Evolutionary conservation across 1,140 invertebrate genomes (phyloP), one percentile per base, ranked within the genome.

Genomic region (Listronotus oregonensis): DNA sequence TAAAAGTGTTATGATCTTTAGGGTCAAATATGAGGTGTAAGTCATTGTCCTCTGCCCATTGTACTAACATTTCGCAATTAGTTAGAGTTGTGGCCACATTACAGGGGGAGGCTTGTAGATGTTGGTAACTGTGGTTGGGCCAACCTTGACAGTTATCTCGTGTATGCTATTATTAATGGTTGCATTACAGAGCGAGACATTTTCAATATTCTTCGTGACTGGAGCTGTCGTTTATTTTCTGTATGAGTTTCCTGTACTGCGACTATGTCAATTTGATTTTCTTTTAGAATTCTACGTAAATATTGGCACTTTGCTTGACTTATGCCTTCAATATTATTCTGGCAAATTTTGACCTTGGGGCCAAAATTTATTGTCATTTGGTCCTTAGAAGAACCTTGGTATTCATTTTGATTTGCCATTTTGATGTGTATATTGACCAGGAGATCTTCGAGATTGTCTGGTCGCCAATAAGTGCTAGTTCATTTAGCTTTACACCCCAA

Each of bases 271-370:
- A 63, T 58, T 37, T 67, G 21, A 32, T 62, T 18, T 11, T 55
- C 51, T 14, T 17, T 11, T 31, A 67, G 43, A 11, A 67, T 8
- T 18, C 49, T 63, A 31, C 15, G 39, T 57, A 67, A 51, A 14
- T 39, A 56, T 56, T 63, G 21, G 40, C 50, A 43, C 57, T 67
- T 67, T 9, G 64, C 46, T 54, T 39, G 42, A 40, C 64, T 61
- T 21, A 66, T 66, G 40, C 64, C 50, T 31, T 66, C 64, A 18
- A 66, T 43, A 39, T 66, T 66, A 44, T 62, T n/a, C 34, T 66
- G 55, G 40, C 52, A 55, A 37, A 55, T 39, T 39, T 31, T 15
- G 52, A 55, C 31, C 12, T n/a, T 39, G n/a, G 21, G 52, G 17
- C 52, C 52, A 31, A 55, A 44, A 46, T 15, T 11, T 46, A 5